Conservation (phyloP, 2,797 vertebrate species). For the Luscinia megarhynchos region DNA sequence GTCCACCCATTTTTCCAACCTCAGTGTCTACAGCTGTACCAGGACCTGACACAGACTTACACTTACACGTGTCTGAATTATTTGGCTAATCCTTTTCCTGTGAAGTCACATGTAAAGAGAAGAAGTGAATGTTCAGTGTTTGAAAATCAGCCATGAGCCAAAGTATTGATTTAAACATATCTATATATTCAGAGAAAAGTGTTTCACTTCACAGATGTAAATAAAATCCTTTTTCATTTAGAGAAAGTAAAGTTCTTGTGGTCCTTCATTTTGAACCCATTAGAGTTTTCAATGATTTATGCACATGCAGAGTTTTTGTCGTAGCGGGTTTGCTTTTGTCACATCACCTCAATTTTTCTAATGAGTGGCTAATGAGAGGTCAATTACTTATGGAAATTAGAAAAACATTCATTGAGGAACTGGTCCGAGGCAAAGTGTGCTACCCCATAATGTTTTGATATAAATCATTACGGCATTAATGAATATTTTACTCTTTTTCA, state of each 20-base stretch:
- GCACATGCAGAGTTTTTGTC: slow-evolving; percentile 47
- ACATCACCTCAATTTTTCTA: slow-evolving; percentile 74
- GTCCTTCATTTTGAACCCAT: slow-evolving; percentile 56
- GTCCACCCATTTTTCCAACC: neutral
- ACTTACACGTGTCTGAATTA: neutral
- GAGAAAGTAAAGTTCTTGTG: slow-evolving; percentile 52
- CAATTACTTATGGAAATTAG: slow-evolving; percentile 77
- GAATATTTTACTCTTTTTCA: slow-evolving; percentile 31
- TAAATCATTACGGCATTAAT: slow-evolving; percentile 70
- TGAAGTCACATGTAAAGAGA: neutral
- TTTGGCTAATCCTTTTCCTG: neutral
- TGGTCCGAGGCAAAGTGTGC: slow-evolving; percentile 46
- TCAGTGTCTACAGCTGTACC: neutral
- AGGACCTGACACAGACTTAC: neutral
- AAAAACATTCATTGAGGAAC: slow-evolving; percentile 53
- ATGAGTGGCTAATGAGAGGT: slow-evolving; percentile 74
- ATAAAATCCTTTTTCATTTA: slow-evolving; percentile 38
- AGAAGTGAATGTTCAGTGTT: neutral
- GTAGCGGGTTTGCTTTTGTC: slow-evolving; percentile 62
- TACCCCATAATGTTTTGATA: slow-evolving; percentile 56
- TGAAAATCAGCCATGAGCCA: neutral
- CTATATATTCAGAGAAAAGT: neutral
- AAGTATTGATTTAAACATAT: neutral
- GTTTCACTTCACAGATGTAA: slow-evolving; percentile 17
- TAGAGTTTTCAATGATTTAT: slow-evolving; percentile 68